Evolutionary conservation across 2,888 invertebrate genomes (phyloP).

Genomic region (Cacoxenus indagator): DNA sequence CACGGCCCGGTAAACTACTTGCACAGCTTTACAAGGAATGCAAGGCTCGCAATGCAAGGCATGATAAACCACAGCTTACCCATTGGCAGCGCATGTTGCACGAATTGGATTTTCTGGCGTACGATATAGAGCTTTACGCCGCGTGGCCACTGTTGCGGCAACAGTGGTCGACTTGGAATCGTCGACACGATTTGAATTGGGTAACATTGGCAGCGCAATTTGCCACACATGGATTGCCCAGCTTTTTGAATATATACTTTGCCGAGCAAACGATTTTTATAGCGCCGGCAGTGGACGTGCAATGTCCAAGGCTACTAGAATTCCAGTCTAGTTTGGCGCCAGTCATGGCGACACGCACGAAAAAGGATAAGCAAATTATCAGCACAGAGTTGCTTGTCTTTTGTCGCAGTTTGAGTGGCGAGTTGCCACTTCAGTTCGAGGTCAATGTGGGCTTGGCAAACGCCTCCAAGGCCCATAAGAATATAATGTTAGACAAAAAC

Average conservation of each 20-base stretch:
- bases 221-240: constrained; percentile 58
- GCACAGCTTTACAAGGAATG: constrained; percentile 57
- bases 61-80: neutral
- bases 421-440: constrained; percentile 40
- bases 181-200: constrained; percentile 51
- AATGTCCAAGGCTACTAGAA: constrained; percentile 47
- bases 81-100: constrained; percentile 49
- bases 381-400: constrained; percentile 56
- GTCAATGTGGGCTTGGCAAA: neutral
- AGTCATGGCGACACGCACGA: constrained; percentile 42
- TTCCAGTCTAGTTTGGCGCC: constrained; percentile 42
- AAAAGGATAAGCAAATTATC: constrained; percentile 56
- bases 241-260: constrained; percentile 61
- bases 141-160: constrained; percentile 61
- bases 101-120: constrained; percentile 51
- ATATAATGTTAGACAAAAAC: constrained; percentile 39
- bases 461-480: constrained; percentile 11
- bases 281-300: constrained; percentile 46
- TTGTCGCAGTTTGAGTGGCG: constrained; percentile 53
- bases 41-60: constrained; percentile 29
- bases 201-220: constrained; percentile 55
- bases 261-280: constrained; percentile 60
- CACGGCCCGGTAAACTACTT: constrained; percentile 51
- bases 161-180: constrained; percentile 54
- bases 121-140: constrained; percentile 35